Evolutionary conservation across 2,797 vertebrate species (phyloP).

Genomic region (Halcyon badia): DNA sequence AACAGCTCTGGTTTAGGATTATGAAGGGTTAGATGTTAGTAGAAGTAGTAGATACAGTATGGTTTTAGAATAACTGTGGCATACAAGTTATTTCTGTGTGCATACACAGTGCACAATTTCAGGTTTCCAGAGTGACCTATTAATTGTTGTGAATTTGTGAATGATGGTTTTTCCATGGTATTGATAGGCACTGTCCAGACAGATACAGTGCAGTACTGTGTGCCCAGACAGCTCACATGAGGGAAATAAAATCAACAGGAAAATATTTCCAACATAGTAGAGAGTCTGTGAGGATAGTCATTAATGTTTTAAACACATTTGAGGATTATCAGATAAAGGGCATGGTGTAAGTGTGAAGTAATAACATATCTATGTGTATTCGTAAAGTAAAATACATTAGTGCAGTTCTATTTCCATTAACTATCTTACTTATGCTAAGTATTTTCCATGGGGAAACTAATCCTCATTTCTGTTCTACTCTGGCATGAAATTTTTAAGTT

Average conservation of each 20-base stretch:
- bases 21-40: not conserved
- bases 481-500: not conserved
- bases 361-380: slow-evolving; percentile 47
- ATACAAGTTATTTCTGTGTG: not conserved
- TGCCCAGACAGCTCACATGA: not conserved
- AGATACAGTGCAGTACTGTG: not conserved
- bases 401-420: slow-evolving; percentile 55
- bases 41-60: not conserved
- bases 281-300: slow-evolving; percentile 38
- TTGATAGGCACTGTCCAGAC: not conserved
- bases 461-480: slow-evolving; percentile 28
- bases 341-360: slow-evolving; percentile 53
- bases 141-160: not conserved
- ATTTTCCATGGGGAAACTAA: slow-evolving; percentile 54
- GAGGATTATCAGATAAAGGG: slow-evolving; percentile 55
- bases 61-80: not conserved
- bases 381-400: slow-evolving; percentile 49
- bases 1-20: not conserved
- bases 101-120: not conserved
- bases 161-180: not conserved
- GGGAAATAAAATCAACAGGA: not conserved
- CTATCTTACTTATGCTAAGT: slow-evolving; percentile 19
- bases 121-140: not conserved
- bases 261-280: not conserved
- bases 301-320: slow-evolving; percentile 64